These are phyloP conservation scores for Enteromius thamalakanensis DNA, from an alignment of 2,797 vertebrate species.

Conservation along the genomic window DNA sequence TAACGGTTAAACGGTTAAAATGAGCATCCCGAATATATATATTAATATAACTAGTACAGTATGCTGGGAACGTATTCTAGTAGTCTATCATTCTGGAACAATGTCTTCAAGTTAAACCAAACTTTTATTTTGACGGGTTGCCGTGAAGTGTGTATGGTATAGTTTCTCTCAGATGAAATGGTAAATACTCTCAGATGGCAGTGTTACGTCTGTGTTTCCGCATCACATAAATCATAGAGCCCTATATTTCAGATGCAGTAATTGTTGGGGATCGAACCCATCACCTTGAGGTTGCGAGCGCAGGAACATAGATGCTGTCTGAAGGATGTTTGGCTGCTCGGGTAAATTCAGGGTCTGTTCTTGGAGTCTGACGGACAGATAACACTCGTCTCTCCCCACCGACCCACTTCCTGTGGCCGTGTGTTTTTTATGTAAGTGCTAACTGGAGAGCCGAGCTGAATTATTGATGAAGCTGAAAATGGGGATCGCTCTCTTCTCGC, in stretches of 20 bases:
- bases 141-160: too few relatives aligned
- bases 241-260: not conserved
- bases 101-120: too few relatives aligned
- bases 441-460: constrained; percentile 20
- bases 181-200: too few relatives aligned
- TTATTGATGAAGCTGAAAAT: constrained; percentile 34
- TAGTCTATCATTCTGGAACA: too few relatives aligned
- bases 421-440: constrained; percentile 10
- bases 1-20: too few relatives aligned
- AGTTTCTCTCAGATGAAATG: too few relatives aligned
- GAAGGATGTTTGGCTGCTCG: not conserved
- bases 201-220: too few relatives aligned
- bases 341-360: not conserved
- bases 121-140: too few relatives aligned
- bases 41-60: too few relatives aligned
- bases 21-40: too few relatives aligned
- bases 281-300: not conserved
- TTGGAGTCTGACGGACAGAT: not conserved
- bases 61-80: too few relatives aligned
- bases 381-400: not conserved
- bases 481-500: constrained; percentile 8
- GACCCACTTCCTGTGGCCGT: constrained; percentile 60
- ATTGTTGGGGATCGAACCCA: not conserved
- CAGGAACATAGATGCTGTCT: not conserved
- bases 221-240: too few relatives aligned